phyloP scores from a whole-genome alignment of 2,888 invertebrate species.

The Branchinecta sandiegonensis region DNA sequence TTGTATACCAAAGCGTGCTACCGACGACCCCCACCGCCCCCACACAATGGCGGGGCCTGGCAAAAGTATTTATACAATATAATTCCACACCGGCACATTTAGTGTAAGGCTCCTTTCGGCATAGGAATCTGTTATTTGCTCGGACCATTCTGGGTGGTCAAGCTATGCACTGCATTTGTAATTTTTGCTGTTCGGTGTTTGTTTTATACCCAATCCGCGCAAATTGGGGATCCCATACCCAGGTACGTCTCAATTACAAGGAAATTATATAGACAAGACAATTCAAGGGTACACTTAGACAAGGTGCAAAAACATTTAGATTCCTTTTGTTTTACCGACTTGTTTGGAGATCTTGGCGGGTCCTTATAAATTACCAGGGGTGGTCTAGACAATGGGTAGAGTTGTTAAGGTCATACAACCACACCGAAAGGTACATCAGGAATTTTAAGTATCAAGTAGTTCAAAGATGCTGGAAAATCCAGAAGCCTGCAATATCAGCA shows the following conservation, averaged over 20 bases:
- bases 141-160: constrained; percentile 1
- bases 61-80: constrained; percentile 5
- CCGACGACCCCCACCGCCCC: too few relatives aligned
- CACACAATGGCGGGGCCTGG: not conserved
- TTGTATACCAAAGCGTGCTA: too few relatives aligned
- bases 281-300: constrained; percentile 4
- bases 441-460: too few relatives aligned
- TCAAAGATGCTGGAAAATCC: too few relatives aligned
- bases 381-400: too few relatives aligned
- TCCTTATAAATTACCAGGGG: too few relatives aligned
- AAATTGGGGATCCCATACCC: constrained; percentile 1
- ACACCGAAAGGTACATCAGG: too few relatives aligned
- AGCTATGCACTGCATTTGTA: constrained; percentile 9
- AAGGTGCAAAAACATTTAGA: constrained; percentile 15
- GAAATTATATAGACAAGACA: not conserved
- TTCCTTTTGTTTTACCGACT: not conserved
- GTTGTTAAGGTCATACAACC: too few relatives aligned
- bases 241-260: constrained; percentile 14
- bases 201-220: constrained; percentile 6
- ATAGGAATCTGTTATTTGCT: not conserved
- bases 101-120: constrained; percentile 2
- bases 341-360: too few relatives aligned
- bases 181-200: constrained; percentile 14
- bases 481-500: too few relatives aligned
- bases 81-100: not conserved